Base-by-base conservation (phyloP, 1,140 invertebrate species). In the Cydia fagiglandana region DNA sequence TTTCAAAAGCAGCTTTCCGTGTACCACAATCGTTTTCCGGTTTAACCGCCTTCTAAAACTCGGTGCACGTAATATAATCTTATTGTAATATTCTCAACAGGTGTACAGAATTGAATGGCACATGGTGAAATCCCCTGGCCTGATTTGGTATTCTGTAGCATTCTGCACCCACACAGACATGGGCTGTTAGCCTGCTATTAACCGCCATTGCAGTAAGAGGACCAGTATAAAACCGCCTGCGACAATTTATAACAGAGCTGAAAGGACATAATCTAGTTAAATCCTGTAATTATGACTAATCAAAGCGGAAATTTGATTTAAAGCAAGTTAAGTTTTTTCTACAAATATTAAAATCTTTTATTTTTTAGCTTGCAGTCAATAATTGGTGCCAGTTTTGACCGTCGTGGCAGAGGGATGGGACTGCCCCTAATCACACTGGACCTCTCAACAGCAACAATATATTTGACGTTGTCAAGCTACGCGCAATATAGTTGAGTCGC, bases 71-170 rank as follows among this genome's bases (percentile, higher is more conserved):
- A 61, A 12, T 2, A 17, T 17, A 56, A 56, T 61, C 20, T 61
- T 10, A 61, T 61, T 61, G 56, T 61, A 20, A 61, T 61, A 61
- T 61, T 61, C 20, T 20, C 56, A 12, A 61, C 56, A 61, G 56
- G 56, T 61, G 56, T 61, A 20, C 56, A 24, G n/a, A 61, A 38
- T 70, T 41, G 34, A 70, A 38, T 45, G 66, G 56, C 20, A 61
- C 56, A 24, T 61, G 56, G 38, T 70, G 34, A 70, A 70, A 38
- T 70, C 66, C 30, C 28, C 28, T 28, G 15, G 66, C 15, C 34
- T 70, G n/a, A 41, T 70, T 70, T 70, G n/a, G 66, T 38, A 38
- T 38, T 70, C 66, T 66, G 64, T n/a, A 38, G 4, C 66, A 38
- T 12, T 68, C n/a, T 41, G 66, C n/a, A 45, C 34, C 34, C 34